Evolutionary conservation across 2,888 invertebrate genomes (phyloP), one percentile per base, ranked within the genome.

Genomic region (Argyra leucocephala): DNA sequence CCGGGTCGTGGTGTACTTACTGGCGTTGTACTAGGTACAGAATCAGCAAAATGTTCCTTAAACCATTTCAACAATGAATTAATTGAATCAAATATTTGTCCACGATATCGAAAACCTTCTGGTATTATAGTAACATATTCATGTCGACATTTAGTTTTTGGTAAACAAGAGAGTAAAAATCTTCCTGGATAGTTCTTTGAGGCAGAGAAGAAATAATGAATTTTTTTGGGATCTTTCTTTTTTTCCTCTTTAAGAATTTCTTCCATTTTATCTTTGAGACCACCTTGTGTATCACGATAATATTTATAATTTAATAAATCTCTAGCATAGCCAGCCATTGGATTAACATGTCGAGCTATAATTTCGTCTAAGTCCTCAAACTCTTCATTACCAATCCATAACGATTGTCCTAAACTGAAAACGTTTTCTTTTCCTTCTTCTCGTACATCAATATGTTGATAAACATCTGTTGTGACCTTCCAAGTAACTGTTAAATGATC

Each of bases 351-450:
- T 15, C 98, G 86, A 0, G 98, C 97, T 65, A 99, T 93, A 67
- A 99, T 99, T 87, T 99, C 99, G 79, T 99, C 99, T 37, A 99
- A 82, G 81, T 99, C 99, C 81, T 99, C 99, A 79, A 95, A 99
- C 75, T 96, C 96, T 73, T 96, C 93, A 67, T 85, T 88, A 48
- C 88, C 89, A 72, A 98, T 98, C 87, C 89, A 90, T 15, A 98
- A 82, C 6, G 86, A 86, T 73, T 87, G 86, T 64, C 98, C 98
- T 70, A 99, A 82, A 65, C 96, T 95, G 77, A 97, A 99, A 0
- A 92, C 90, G 76, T 98, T 97, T 75, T 93, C 91, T 81, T 99
- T 99, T 18, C 94, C 94, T 76, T 96, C 92, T 79, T 99, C 99
- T 62, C 89, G 84, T 0, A 99, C 89, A 76, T 97, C 97, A 67